These are phyloP conservation scores for Hirtodrosophila alboralis DNA, from an alignment of 2,888 invertebrate species.

Conservation along the genomic window DNA sequence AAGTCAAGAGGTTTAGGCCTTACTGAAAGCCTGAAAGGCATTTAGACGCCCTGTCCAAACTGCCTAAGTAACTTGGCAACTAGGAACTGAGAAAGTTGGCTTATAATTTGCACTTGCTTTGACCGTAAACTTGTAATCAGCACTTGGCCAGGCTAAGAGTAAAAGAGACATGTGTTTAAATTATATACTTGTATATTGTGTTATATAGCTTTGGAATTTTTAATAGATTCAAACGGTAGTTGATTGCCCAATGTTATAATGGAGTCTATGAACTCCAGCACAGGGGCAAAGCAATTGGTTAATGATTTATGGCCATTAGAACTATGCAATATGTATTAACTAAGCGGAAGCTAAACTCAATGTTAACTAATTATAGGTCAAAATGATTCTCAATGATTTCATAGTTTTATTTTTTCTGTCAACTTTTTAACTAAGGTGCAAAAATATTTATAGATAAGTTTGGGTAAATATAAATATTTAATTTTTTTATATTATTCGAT, in stretches of 20 bases:
- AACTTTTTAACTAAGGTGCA: no score
- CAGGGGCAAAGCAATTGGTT: constrained; percentile 9
- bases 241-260: constrained; percentile 47
- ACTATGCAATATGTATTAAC: neutral
- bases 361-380: constrained; percentile 2
- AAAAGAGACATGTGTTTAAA: constrained; percentile 35
- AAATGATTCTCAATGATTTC: no score
- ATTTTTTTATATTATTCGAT: no score
- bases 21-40: constrained; percentile 4
- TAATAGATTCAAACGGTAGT: constrained; percentile 66
- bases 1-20: constrained; percentile 6
- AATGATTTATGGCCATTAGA: constrained; percentile 30
- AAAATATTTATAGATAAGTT: no score
- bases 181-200: constrained; percentile 53
- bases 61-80: constrained; percentile 11
- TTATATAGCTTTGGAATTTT: constrained; percentile 35
- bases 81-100: constrained; percentile 37
- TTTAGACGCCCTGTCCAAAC: constrained; percentile 21
- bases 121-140: constrained; percentile 37
- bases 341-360: constrained; percentile 25
- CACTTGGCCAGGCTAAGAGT: constrained; percentile 10
- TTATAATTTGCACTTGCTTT: constrained; percentile 63
- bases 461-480: no score
- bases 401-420: no score
- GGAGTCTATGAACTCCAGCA: constrained; percentile 4